These are phyloP conservation scores for Hyperoplus immaculatus DNA, from an alignment of 2,797 vertebrate genomes.

Conservation along the genomic window DNA sequence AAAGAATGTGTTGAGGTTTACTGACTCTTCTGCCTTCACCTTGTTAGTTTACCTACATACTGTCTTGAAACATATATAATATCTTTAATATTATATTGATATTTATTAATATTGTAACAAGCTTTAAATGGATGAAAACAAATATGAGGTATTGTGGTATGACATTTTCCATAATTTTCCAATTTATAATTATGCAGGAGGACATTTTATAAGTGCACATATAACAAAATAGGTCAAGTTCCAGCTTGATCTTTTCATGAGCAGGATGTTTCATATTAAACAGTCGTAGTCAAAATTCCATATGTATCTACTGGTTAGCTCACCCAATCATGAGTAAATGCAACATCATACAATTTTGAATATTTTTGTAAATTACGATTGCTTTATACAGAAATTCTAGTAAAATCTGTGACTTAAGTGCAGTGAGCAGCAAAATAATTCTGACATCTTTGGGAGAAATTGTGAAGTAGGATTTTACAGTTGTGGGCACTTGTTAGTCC, in stretches of 20 bases:
- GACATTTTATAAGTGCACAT: constrained; percentile 70
- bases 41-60: constrained; percentile 41
- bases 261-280: constrained; percentile 33
- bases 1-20: constrained; percentile 2
- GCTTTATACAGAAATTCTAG: constrained; percentile 34
- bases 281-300: constrained; percentile 30
- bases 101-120: constrained; percentile 39
- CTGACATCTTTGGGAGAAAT: constrained; percentile 21
- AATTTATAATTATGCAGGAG: constrained; percentile 60
- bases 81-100: constrained; percentile 35
- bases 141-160: constrained; percentile 77
- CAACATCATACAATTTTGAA: constrained; percentile 38
- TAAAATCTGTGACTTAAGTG: constrained; percentile 45
- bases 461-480: constrained; percentile 39
- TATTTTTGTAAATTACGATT: constrained; percentile 35
- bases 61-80: constrained; percentile 18
- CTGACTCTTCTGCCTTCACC: constrained; percentile 26
- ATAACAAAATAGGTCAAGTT: constrained; percentile 83
- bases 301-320: constrained; percentile 37
- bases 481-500: constrained; percentile 48
- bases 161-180: constrained; percentile 54
- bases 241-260: constrained; percentile 86
- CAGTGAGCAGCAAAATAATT: constrained; percentile 54
- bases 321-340: constrained; percentile 26
- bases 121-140: constrained; percentile 52